Evolutionary conservation across 2,888 invertebrate species (phyloP), one percentile per base, ranked within the genome.

Genomic region (Melitaea athalia): DNA sequence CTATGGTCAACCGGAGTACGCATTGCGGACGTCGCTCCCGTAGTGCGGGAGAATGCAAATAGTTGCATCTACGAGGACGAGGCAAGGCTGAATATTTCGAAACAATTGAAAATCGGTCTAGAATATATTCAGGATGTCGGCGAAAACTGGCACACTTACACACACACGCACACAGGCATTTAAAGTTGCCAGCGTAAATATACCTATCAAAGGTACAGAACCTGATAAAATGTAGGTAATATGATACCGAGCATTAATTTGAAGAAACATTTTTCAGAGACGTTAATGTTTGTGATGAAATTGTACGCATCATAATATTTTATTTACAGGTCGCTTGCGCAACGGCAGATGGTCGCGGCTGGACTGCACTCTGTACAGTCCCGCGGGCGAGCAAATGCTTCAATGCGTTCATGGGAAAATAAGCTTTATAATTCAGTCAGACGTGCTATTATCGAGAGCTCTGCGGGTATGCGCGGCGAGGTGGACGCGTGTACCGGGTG

Each of bases 11-110:
- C 38, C 31, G 64, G 64, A 68, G 70, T 53, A 65, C 72, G 72
- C 72, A 72, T 55, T 72, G 72, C 72, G 71, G 66, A 71, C 66
- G 50, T 64, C 64, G 57, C 64, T 63, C 69, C 65, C 69, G 57
- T 65, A 52, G 49, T 66, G 69, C 69, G 62, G 69, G 62, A 64
- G 65, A 64, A 64, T 62, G 66, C 53, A 64, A 69, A 67, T 69
- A 50, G 42, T 62, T n/a, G 52, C 15, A 57, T 31, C 12, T 12
- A 52, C 24, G 15, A 31, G 33, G 57, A 63, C 6, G 59, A 15
- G 50, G n/a, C 60, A 55, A 49, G 60, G 60, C 52, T 15, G 47
- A 14, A 42, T 42, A n/a, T 59, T 42, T 42, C 12, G 38, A n/a
- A 15, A 59, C 24, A 33, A 49, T 50, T 38, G 24, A 33, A 24